Base-by-base conservation (phyloP, 2,888 invertebrate genomes). In the Metalampra italica region DNA sequence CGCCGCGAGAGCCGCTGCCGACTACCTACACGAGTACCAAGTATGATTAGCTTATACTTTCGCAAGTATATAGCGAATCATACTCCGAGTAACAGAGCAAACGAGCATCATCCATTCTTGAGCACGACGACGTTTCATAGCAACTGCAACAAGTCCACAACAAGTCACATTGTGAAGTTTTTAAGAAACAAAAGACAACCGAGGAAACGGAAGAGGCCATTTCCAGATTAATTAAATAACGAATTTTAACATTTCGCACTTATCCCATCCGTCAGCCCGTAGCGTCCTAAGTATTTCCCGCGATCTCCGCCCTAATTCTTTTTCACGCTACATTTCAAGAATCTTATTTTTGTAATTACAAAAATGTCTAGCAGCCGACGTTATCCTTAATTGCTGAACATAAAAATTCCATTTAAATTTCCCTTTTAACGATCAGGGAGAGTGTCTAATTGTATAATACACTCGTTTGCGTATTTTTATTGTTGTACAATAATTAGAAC, bases 351-450 rank as follows among this genome's bases (percentile, higher is more conserved):
- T 86, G 89, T 89, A 89, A 89, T 89, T 89, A 89, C 88, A 88
- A 89, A 88, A 89, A 88, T 87, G 88, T 89, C 88, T 86, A 86
- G 83, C 83, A 84, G 85, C 81, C 85, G 80, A 85, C 88, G 83
- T 88, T 89, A 87, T 88, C 88, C 89, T 89, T 89, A 89, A 89
- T 88, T 89, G 87, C 86, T 86, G 86, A 82, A 89, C 89, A 89
- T 90, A 90, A 90, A 90, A 90, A 90, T 90, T 90, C 90, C 90
- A 90, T 90, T 90, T 86, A 89, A 90, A 89, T 90, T 90, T 90
- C 86, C 90, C 81, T 89, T 90, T 89, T 89, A 88, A 88, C 87
- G 85, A 88, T 88, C 84, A 68, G 72, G 83, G 86, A 83, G 82
- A 83, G 86, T 87, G 86, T 85, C 88, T 89, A 88, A 89, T 89